Evolutionary conservation across 2,113 vertebrate genomes (phyloP), one percentile per base, ranked within the genome.

Genomic region (Genyomyrus donnyi): DNA sequence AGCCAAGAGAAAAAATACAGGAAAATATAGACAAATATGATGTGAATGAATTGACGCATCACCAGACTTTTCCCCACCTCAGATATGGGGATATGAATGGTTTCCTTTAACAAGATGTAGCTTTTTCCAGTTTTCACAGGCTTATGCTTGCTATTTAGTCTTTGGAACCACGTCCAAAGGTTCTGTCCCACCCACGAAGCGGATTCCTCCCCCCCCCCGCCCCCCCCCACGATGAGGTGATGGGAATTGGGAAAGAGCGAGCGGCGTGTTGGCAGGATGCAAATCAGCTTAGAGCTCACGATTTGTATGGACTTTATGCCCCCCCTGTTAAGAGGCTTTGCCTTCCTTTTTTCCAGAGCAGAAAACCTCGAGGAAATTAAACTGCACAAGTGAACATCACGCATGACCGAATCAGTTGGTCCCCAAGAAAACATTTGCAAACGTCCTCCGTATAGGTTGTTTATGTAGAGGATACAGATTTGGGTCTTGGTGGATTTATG

Each of bases 251-350:
- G 74, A 42, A 80, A 80, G 35, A 35, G 35, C 0, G 70, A 19
- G 31, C 13, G 35, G 35, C 35, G 17, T 80, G 74, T 42, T 80
- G 31, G 74, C 74, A 80, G 74, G 74, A 80, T 7, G 74, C 74
- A 80, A 80, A 80, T 80, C 74, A 42, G 83, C 83, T 89, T 89
- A 89, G 87, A 31, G 88, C 90, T 89, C 74, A 90, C 58, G 5
- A 87, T 89, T 87, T 89, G 87, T 90, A 87, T 89, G 89, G 17
- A 21, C 48, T 53, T 90, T 90, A n/a, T 15, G 15, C 42, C 11
- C 1, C 52, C 39, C 31, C 35, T 50, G 62, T 39, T 93, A 92
- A 93, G 90, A 92, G 86, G 92, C 90, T 93, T 95, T 93, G 13
- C 70, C 66, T 31, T 19, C 84, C 90, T 89, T 58, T 48, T 48